Base-by-base conservation (phyloP, 2,888 invertebrate species). In the Platycheirus rosarum region DNA sequence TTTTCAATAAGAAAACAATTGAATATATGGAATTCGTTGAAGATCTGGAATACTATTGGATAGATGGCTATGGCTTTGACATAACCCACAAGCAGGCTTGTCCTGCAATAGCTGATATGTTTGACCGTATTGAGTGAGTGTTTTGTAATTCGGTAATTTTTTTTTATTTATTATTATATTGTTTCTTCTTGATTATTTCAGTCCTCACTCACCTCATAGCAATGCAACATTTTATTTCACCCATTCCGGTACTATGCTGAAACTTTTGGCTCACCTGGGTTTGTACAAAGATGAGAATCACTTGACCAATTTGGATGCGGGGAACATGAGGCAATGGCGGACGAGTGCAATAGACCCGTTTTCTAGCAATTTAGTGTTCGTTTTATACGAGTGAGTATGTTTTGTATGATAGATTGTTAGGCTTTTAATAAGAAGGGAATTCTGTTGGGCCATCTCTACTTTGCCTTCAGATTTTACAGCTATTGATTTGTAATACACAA, bases 201-300 rank as follows among this genome's bases (percentile, higher is more conserved):
- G 89, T 71, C 86, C 87, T 0, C 70, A 74, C 14, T 87, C 88
- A n/a, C 49, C 80, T 5, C 88, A 89, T 1, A 86, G 91, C n/a
- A 91, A 91, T 84, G 92, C 93, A 26, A 92, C 93, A 26, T 93
- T 94, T 84, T 94, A 96, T 86, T 97, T 97, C 88, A 93, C 95
- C 0, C 97, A 97, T 90, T 96, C 96, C 0, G 97, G 97, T 2
- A 94, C 96, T 0, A 87, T 97, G 46, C 90, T 97, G 29, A 97
- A 97, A 91, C 88, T 96, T 62, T 87, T 96, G 51, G 92, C 95
- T 0, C 93, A 95, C 86, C 89, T 97, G 84, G 94, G 94, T 11
- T 91, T 97, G 7, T 96, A 94, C 86, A 93, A 93, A 87, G 95
- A 96, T 53, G 87, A 91, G 0, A 80, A 89, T 2, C 92, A 92